A percentile compares a stretch with the other conserved stretches of the same genome.
Conservation (phyloP, 2,888 invertebrate genomes). For the Lumbricus terrestris region DNA sequence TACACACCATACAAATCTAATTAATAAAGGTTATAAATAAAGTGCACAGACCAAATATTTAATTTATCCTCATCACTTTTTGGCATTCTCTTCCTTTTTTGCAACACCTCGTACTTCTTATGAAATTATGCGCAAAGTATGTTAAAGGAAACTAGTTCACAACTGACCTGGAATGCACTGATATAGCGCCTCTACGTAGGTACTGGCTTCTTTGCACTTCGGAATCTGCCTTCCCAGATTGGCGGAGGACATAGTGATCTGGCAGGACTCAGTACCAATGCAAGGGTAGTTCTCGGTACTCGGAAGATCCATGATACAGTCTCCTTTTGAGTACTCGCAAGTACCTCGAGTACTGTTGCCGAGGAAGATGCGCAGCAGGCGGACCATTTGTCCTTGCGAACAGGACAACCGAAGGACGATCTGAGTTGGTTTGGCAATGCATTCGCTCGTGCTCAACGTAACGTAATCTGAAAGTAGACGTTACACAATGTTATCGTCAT, state of each 20-base stretch:
- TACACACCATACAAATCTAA: too few relatives aligned
- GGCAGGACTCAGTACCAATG: constrained; percentile 46
- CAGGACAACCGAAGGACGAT: constrained; percentile 19
- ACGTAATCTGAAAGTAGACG: background rate
- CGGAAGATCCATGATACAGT: constrained; percentile 47
- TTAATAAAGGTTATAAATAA: too few relatives aligned
- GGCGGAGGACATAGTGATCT: constrained; percentile 47
- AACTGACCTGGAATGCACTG: constrained; percentile 47
- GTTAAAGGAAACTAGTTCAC: too few relatives aligned
- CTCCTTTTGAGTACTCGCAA: constrained; percentile 45
- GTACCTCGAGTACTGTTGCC: constrained; percentile 21
- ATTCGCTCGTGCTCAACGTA: background rate
- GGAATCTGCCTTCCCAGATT: constrained; percentile 44
- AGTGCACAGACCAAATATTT: too few relatives aligned
- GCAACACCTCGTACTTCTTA: too few relatives aligned
- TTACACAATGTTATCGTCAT: too few relatives aligned
- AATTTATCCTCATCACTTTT: too few relatives aligned
- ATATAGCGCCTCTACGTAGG: constrained; percentile 53
- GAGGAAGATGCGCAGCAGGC: constrained; percentile 21
- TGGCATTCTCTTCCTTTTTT: too few relatives aligned
- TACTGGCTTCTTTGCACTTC: constrained; percentile 45
- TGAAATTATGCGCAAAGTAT: too few relatives aligned
- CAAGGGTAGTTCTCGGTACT: constrained; percentile 44
- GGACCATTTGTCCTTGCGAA: constrained; percentile 22
- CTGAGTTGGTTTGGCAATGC: background rate